Percentiles rank a stretch among this genome's conserved stretches.
phyloP scores from a whole-genome alignment of 2,797 vertebrate species.

The Astyanax mexicanus region DNA sequence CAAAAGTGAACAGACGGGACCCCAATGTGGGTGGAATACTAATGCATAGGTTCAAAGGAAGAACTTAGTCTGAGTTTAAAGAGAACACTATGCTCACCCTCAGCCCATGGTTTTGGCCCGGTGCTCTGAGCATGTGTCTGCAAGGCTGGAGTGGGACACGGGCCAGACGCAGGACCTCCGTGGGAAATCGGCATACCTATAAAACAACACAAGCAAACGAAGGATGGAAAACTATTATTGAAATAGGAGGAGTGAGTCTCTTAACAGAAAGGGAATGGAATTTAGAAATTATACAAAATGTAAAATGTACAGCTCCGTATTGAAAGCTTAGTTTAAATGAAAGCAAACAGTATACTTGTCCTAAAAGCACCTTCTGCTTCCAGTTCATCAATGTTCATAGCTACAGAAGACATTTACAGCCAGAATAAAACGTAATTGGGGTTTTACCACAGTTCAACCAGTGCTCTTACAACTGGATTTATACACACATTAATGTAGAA shows the following conservation, averaged over 20 bases:
- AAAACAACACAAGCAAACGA: constrained; percentile 31
- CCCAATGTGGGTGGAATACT: neutral
- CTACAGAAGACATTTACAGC: too few relatives aligned
- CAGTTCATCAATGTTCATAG: too few relatives aligned
- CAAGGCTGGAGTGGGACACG: constrained; percentile 76
- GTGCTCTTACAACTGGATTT: too few relatives aligned
- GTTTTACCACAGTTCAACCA: too few relatives aligned
- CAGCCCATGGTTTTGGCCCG: constrained; percentile 84
- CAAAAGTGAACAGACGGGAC: neutral
- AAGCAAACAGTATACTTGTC: too few relatives aligned
- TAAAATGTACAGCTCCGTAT: too few relatives aligned
- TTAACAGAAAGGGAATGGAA: neutral
- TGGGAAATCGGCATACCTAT: constrained; percentile 80
- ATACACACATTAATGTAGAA: too few relatives aligned
- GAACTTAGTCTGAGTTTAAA: neutral
- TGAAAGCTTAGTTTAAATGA: too few relatives aligned
- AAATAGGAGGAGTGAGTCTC: neutral
- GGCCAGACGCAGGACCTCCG: constrained; percentile 77
- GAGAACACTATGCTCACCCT: constrained; percentile 73
- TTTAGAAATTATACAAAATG: neutral
- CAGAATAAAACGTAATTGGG: too few relatives aligned
- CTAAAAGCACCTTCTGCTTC: too few relatives aligned
- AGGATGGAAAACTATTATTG: neutral
- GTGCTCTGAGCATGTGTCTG: constrained; percentile 77
- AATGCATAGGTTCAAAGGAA: neutral